A percentile compares a stretch with the other conserved stretches of the same genome.
Conservation (phyloP, 2,113 vertebrate genomes). For the Tyto alba region DNA sequence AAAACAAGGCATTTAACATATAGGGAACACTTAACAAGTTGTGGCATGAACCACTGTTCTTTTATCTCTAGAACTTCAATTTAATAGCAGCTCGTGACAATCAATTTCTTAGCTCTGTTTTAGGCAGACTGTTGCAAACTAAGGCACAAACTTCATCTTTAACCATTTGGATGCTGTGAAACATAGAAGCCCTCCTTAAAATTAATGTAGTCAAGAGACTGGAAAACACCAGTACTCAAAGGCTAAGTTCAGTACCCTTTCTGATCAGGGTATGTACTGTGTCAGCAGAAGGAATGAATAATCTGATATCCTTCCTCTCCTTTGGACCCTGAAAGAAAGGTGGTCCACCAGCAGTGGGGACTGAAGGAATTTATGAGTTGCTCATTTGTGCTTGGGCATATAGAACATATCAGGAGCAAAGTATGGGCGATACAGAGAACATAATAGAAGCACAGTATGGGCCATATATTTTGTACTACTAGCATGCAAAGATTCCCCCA, state of each 20-base stretch:
- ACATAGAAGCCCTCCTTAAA: not conserved
- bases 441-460: not conserved
- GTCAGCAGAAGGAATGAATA: not conserved
- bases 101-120: not conserved
- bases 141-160: not conserved
- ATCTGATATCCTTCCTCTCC: not conserved
- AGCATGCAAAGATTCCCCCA: conserved; percentile 20
- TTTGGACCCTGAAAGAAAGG: not conserved
- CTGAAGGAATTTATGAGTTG: not conserved
- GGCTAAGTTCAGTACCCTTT: not conserved
- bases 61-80: not conserved
- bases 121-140: not conserved
- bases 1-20: not conserved
- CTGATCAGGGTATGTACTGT: not conserved
- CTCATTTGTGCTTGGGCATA: not conserved
- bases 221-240: not conserved
- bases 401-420: not conserved
- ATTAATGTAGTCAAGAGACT: not conserved
- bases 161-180: conserved; percentile 14
- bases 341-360: not conserved
- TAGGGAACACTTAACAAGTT: not conserved
- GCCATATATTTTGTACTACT: not conserved
- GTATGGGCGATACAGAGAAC: not conserved
- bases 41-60: not conserved
- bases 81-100: not conserved